Evolutionary conservation across 2,797 vertebrate genomes (phyloP), one percentile per base, ranked within the genome.

Genomic region (Microcaecilia unicolor): DNA sequence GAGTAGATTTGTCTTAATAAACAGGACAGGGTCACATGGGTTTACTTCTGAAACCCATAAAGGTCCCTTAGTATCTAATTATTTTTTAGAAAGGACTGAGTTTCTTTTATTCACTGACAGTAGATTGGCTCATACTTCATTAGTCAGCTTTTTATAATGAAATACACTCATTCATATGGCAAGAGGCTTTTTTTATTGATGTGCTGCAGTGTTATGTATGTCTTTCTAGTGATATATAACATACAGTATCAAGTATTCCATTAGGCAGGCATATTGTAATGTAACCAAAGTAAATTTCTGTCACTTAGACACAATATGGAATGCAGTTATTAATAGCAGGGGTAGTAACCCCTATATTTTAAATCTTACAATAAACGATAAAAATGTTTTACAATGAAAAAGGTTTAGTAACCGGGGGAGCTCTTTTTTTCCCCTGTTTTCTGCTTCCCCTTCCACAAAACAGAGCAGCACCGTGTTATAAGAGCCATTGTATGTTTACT

Each of bases 31-130:
- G 60, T 71, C 70, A 70, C 31, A 64, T n/a, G 5, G 54, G 52
- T 62, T 79, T 80, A 64, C 51, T 61, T 69, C 51, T 64, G 51
- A 41, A 66, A 37, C 51, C 55, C 45, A 51, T 21, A 65, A 55
- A 65, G 29, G 61, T 76, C 72, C 65, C 72, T 54, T 42, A 74
- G 58, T 70, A 64, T 66, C 67, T 81, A 80, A 86, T 78, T 78
- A 81, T 76, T 74, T 68, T 51, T 48, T 34, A 37, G 41, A 55
- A 67, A 63, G 47, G 25, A 51, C 20, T 41, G 45, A 41, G 30
- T 29, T 51, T 40, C 15, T 19, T 55, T 57, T 66, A 65, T 37
- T 63, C 36, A 37, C 6, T 44, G 51, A 64, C 55, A 60, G 39
- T 12, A 58, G 37, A 62, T 44, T 51, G 58, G 37, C 50, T 72